Percentiles rank a stretch among this genome's conserved stretches.
Evolutionary conservation across 1,140 invertebrate genomes (phyloP).

Genomic region (Temnothorax longispinosus): DNA sequence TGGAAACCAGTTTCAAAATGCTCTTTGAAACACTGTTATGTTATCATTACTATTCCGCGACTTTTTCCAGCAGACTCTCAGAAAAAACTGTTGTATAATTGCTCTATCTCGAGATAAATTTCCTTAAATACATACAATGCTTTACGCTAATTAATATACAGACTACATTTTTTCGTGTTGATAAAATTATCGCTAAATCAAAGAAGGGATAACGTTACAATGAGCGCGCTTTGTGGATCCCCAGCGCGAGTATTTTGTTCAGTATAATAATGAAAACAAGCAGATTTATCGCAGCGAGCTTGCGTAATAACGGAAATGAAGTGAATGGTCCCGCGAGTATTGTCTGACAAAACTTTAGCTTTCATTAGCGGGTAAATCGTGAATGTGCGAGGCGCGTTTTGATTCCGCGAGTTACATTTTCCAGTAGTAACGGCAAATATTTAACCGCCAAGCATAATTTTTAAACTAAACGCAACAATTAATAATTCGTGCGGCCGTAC

Average conservation of each 20-base stretch:
- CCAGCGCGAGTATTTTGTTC: background rate
- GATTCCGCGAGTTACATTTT: slow-evolving; percentile 34
- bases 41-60: slow-evolving; percentile 14
- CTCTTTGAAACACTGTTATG: background rate
- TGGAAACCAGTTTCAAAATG: background rate
- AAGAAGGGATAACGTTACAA: background rate
- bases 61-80: background rate
- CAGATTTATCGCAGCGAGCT: slow-evolving; percentile 19
- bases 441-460: slow-evolving; percentile 35
- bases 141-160: too few relatives aligned
- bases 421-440: slow-evolving; percentile 30
- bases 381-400: slow-evolving; percentile 32
- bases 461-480: slow-evolving; percentile 37
- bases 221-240: background rate
- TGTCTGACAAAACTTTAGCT: slow-evolving; percentile 40
- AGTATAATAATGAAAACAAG: slow-evolving; percentile 33
- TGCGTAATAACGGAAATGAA: slow-evolving; percentile 36
- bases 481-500: slow-evolving; percentile 21
- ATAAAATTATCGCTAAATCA: slow-evolving; percentile 5
- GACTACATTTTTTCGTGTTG: background rate
- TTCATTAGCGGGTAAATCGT: slow-evolving; percentile 37
- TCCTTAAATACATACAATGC: background rate
- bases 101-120: background rate
- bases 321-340: slow-evolving; percentile 5
- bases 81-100: background rate